These are phyloP conservation scores for Erythrocebus patas DNA, from an alignment of 2,113 vertebrate genomes.

Conservation along the genomic window DNA sequence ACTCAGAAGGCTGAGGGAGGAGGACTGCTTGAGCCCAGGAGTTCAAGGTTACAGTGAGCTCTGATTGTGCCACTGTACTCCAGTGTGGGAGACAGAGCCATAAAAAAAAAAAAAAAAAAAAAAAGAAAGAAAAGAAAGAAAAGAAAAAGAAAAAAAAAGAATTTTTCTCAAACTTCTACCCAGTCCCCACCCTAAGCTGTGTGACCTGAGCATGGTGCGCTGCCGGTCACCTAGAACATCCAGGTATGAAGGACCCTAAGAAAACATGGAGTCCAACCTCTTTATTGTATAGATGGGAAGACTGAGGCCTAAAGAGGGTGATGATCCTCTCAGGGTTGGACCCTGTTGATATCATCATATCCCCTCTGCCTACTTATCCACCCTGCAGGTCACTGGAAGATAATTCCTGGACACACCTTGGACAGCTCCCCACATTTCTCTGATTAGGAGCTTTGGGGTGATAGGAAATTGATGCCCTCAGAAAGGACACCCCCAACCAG, in stretches of 20 bases:
- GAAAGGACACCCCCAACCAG: neutral
- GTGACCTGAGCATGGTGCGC: too few species aligned
- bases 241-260: neutral
- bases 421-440: neutral
- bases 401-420: neutral
- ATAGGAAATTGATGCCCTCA: neutral
- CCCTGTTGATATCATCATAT: fast-evolving
- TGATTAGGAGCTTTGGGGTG: neutral
- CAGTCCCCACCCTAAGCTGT: neutral
- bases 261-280: neutral
- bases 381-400: neutral
- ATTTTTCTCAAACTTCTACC: neutral
- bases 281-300: neutral
- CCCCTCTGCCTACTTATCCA: neutral
- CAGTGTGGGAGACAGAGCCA: too few species aligned
- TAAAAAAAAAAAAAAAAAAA: too few species aligned
- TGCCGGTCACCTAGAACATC: neutral
- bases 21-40: too few species aligned
- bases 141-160: too few species aligned
- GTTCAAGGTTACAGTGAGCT: too few species aligned
- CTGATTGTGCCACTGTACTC: too few species aligned
- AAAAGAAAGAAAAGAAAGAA: too few species aligned
- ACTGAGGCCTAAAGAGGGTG: neutral
- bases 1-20: too few species aligned
- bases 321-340: neutral